A percentile compares a stretch with the other conserved stretches of the same genome.
Evolutionary conservation across 2,888 invertebrate species (phyloP).

Genomic region (Xylophagus ater): DNA sequence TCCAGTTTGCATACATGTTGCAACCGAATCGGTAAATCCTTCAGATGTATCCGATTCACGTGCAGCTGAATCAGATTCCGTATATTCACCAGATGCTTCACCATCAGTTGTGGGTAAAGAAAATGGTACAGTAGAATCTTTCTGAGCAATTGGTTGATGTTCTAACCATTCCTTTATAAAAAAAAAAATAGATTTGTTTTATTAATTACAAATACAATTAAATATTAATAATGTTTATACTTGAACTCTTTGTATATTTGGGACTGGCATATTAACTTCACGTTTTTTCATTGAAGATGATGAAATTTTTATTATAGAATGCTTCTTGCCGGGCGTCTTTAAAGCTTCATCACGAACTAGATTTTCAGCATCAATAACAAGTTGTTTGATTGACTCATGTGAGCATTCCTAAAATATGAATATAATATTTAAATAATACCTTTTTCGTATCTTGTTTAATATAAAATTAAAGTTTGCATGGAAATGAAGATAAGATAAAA

Average conservation of each 20-base stretch:
- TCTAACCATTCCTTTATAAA: slow-evolving; percentile 35
- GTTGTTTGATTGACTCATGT: slow-evolving; percentile 56
- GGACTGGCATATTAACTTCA: slow-evolving; percentile 33
- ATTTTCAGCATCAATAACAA: slow-evolving; percentile 72
- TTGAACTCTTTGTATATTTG: slow-evolving; percentile 38
- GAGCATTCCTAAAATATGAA: slow-evolving; percentile 11
- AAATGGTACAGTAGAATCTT: slow-evolving; percentile 6
- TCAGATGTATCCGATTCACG: slow-evolving; percentile 62
- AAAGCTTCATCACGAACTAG: slow-evolving; percentile 49
- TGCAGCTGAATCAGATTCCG: slow-evolving; percentile 46
- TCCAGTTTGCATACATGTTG: slow-evolving; percentile 47
- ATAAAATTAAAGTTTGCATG: no score
- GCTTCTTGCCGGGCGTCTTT: slow-evolving; percentile 37
- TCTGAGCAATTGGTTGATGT: slow-evolving; percentile 31
- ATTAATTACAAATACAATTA: background rate
- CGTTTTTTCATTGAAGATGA: slow-evolving; percentile 35
- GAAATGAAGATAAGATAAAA: no score
- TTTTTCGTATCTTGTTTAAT: no score
- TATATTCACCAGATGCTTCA: slow-evolving; percentile 83
- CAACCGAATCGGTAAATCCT: slow-evolving; percentile 64
- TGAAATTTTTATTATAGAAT: slow-evolving; percentile 29
- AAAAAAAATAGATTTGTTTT: background rate
- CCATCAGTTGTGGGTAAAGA: slow-evolving; percentile 42
- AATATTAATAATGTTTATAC: slow-evolving; percentile 20
- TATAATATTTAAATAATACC: no score